Evolutionary conservation across 2,797 vertebrate species (phyloP).

Genomic region (Vireo griseus): DNA sequence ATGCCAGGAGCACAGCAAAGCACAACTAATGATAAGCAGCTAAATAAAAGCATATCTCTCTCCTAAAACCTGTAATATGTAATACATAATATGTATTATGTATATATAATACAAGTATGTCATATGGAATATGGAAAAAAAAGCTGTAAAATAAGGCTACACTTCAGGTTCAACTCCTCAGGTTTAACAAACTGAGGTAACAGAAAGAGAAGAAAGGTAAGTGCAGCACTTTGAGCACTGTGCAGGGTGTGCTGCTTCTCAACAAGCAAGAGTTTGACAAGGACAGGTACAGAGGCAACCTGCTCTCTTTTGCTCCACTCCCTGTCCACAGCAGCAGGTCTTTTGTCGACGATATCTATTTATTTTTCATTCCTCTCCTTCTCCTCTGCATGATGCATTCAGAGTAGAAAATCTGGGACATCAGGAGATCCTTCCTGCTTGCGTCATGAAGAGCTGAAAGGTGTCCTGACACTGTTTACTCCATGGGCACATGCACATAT

Average conservation of each 20-base stretch:
- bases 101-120: no score
- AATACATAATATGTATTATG: no score
- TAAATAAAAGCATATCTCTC: not conserved
- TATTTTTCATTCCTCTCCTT: not conserved
- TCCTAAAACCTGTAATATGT: not conserved
- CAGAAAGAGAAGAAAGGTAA: not conserved
- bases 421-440: not conserved
- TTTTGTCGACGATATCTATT: not conserved
- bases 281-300: not conserved
- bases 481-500: not conserved
- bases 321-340: not conserved
- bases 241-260: not conserved
- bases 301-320: not conserved
- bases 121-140: no score
- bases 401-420: not conserved
- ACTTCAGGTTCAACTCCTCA: not conserved
- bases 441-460: not conserved
- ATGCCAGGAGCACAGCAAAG: not conserved
- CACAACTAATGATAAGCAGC: not conserved
- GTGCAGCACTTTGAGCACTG: not conserved
- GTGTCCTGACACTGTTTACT: not conserved
- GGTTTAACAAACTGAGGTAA: not conserved
- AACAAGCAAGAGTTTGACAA: not conserved
- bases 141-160: not conserved
- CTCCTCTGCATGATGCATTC: rapidly evolving